Base-by-base conservation (phyloP, 2,797 vertebrate genomes). In the Prionace glauca region DNA sequence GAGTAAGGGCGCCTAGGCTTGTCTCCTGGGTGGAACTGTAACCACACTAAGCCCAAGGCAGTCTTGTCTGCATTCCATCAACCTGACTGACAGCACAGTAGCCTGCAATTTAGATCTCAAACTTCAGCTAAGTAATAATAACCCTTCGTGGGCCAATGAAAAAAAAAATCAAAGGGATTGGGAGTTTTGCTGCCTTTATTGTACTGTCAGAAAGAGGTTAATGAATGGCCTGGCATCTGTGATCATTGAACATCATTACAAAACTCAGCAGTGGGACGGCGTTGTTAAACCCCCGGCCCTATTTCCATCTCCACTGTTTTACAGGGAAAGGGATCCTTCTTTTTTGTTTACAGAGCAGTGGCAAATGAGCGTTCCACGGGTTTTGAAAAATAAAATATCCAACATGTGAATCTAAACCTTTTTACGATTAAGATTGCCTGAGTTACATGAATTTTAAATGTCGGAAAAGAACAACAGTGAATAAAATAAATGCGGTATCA, bases 21-120 rank as follows among this genome's bases (percentile, higher is more conserved):
- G 96, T 96, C 96, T 96, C 96, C 97, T 97, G 97, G 97, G 97
- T 96, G 97, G 97, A 97, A 97, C 96, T 71, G 96, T 96, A 97
- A 97, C 97, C 97, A 97, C 84, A 88, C 22, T 90, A 41, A 60
- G 84, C 95, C 95, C 97, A 97, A 97, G 97, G 97, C 97, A 97
- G 97, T 97, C 97, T 97, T 97, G 97, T 97, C 98, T 98, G 98
- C 97, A 97, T 97, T 98, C 96, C 97, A 97, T 97, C 97, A 97
- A 96, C 96, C 96, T 97, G 97, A 98, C 96, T 97, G 98, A 97
- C 97, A 97, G 96, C 96, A 96, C 96, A 95, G 90, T 74, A 95
- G 96, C 96, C 94, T 96, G 96, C 96, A 96, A 65, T 71, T 96
- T 93, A 95, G 79, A 95, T 96, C 96, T 95, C 96, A 97, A 96